Evolutionary conservation across 2,113 vertebrate genomes (phyloP).

Genomic region (Cavia aperea): DNA sequence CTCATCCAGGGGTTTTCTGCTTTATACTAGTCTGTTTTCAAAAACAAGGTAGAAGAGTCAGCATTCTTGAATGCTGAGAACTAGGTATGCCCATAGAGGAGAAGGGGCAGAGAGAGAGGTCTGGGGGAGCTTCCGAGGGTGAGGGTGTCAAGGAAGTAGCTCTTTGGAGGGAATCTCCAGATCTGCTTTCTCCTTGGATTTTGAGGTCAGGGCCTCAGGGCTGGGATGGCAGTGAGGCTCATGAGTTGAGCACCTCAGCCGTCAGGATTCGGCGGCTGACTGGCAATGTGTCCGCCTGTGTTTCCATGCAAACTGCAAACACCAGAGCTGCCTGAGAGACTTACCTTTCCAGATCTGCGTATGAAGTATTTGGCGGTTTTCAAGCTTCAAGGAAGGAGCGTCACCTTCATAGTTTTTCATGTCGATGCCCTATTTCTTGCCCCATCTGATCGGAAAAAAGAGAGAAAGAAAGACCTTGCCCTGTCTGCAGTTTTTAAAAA

Average conservation of each 20-base stretch:
- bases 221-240: not conserved
- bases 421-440: conserved; percentile 53
- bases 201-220: not conserved
- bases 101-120: not conserved
- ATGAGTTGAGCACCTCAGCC: no score
- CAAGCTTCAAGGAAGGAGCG: not conserved
- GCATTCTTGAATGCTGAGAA: not conserved
- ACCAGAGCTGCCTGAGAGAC: not conserved
- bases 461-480: conserved; percentile 56
- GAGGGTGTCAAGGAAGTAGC: not conserved
- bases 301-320: not conserved
- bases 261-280: not conserved
- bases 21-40: not conserved
- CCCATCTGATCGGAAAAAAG: conserved; percentile 43
- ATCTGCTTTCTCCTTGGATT: not conserved
- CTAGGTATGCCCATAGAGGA: not conserved
- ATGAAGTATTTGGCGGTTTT: conserved; percentile 36
- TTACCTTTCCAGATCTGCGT: not conserved
- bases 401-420: conserved; percentile 50
- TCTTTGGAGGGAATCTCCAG: not conserved
- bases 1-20: not conserved
- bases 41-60: not conserved
- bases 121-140: not conserved
- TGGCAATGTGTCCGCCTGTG: not conserved
- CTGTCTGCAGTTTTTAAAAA: conserved; percentile 48